Base-by-base conservation (phyloP, 2,113 vertebrate genomes). In the Fukomys damarensis region DNA sequence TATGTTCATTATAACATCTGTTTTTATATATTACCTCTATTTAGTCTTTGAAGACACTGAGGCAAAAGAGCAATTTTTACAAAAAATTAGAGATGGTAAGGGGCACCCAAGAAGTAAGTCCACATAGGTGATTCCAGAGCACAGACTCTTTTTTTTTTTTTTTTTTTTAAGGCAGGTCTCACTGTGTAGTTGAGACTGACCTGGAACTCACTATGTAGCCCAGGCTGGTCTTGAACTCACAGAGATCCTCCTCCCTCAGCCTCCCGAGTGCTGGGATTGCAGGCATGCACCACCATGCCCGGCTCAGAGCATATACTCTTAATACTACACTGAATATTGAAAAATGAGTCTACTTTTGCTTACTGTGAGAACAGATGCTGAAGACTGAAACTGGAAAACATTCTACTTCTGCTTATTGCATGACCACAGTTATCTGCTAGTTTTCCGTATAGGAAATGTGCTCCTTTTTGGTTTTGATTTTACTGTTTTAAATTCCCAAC, bases 321-420 rank as follows among this genome's bases (percentile, higher is more conserved):
- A 92, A 90, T 86, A 59, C n/a, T 7, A 38, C 58, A 17, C 24
- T 76, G 49, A 83, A 86, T 72, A 49, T 11, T 49, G n/a, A 20
- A 65, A 82, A 41, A 14, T 74, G 20, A n/a, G n/a, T 70, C 77
- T 35, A 9, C 2, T 76, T 82, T 26, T 77, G 19, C 65, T 86
- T 88, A 54, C 13, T 86, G 22, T 72, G 24, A 61, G 52, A 80
- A 92, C 22, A 91, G 86, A 84, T 86, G 32, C 16, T 94, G 68
- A 89, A 92, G 96, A 46, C 46, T n/a, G 49, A 86, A 92, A 72
- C 82, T 89, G 49, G 24, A 54, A 80, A 84, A 46, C n/a, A 19
- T n/a, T 77, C 6, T 30, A 35, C 49, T 91, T 92, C 46, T 91
- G 63, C 20, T 82, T 59, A 65, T 68, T 96, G 5, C 22, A 49